phyloP scores from a whole-genome alignment of 2,888 invertebrate genomes.

The Pseudoips prasinana region DNA sequence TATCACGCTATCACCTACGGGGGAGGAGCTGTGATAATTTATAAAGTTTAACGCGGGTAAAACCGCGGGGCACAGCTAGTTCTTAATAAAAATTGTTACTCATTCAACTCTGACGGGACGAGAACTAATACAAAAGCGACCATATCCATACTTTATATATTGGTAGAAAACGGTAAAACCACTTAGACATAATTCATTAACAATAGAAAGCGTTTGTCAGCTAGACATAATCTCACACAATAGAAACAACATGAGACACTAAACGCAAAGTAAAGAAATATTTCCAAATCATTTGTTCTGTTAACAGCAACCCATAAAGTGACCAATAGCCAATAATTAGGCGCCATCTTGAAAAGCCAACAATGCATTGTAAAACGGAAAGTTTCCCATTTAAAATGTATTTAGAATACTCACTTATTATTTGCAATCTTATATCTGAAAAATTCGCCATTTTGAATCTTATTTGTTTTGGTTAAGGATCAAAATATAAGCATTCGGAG shows the following conservation, averaged over 20 bases:
- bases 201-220: slow-evolving; percentile 34
- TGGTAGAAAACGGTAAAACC: slow-evolving; percentile 9
- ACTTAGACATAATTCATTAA: slow-evolving; percentile 21
- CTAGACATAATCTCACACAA: slow-evolving; percentile 24
- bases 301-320: slow-evolving; percentile 30
- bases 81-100: too few relatives aligned
- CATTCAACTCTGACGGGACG: too few relatives aligned
- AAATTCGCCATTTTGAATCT: slow-evolving; percentile 2
- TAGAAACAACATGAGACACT: slow-evolving; percentile 20
- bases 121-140: too few relatives aligned
- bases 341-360: slow-evolving; percentile 36
- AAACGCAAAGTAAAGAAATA: slow-evolving; percentile 22
- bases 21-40: too few relatives aligned
- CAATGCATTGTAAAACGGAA: slow-evolving; percentile 36
- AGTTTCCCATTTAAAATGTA: slow-evolving; percentile 31
- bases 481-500: too few relatives aligned
- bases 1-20: too few relatives aligned
- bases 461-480: slow-evolving; percentile 1
- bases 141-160: background rate
- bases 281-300: slow-evolving; percentile 35
- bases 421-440: background rate
- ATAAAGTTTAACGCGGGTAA: too few relatives aligned
- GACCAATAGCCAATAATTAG: slow-evolving; percentile 44
- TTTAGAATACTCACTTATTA: slow-evolving; percentile 7
- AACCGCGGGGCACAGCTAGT: too few relatives aligned